phyloP scores from a whole-genome alignment of 2,797 vertebrate genomes.

The Pangasius djambal region DNA sequence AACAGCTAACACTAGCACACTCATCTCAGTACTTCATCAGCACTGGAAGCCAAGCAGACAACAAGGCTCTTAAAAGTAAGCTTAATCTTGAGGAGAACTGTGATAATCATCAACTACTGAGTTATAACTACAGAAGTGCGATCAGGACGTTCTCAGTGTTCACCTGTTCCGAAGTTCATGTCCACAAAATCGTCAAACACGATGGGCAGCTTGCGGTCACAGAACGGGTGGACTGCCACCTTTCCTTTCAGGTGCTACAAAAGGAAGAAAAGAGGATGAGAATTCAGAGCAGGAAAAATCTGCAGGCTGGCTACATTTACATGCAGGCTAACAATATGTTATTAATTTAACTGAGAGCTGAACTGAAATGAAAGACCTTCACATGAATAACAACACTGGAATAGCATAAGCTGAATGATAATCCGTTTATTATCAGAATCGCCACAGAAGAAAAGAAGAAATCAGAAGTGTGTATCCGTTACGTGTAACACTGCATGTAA shows the following conservation, averaged over 20 bases:
- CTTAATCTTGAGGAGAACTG: neutral
- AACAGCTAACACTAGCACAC: neutral
- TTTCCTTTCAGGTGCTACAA: constrained; percentile 83
- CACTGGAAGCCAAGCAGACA: neutral
- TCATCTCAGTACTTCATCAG: neutral
- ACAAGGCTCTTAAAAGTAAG: neutral
- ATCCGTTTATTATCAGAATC: neutral
- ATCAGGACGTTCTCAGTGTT: neutral
- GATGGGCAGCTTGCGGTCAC: constrained; percentile 82
- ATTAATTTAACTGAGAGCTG: neutral
- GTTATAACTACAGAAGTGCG: neutral
- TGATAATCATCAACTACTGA: neutral
- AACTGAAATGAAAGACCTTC: neutral
- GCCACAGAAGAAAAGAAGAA: neutral
- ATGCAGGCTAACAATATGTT: neutral
- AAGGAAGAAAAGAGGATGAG: neutral
- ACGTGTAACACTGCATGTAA: neutral
- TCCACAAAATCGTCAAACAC: constrained; percentile 91
- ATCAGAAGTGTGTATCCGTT: neutral
- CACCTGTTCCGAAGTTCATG: constrained; percentile 89
- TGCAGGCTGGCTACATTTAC: neutral
- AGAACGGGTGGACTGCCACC: constrained; percentile 82
- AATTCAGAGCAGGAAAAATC: neutral
- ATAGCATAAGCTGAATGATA: neutral
- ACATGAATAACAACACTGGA: neutral